These are phyloP conservation scores for Litocranius walleri DNA, from an alignment of 2,113 vertebrate genomes.

Conservation along the genomic window DNA sequence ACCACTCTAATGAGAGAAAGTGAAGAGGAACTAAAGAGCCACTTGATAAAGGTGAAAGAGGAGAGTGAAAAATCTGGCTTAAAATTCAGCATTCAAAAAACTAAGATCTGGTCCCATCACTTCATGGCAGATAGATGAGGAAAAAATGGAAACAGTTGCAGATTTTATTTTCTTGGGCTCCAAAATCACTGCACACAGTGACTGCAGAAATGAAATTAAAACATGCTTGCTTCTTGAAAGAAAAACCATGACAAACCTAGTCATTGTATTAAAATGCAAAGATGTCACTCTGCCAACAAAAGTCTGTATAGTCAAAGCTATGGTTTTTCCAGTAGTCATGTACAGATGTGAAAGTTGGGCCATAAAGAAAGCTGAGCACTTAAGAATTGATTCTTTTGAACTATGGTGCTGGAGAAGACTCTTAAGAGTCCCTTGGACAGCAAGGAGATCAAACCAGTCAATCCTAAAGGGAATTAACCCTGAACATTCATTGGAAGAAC, in stretches of 20 bases:
- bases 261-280: neutral
- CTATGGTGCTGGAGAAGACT: neutral
- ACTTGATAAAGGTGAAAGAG: neutral
- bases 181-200: neutral
- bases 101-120: neutral
- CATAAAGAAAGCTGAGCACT: neutral
- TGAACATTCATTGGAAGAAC: neutral
- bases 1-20: neutral
- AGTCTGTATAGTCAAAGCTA: neutral
- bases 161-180: neutral
- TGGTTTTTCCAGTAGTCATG: neutral
- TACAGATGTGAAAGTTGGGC: neutral
- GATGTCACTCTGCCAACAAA: neutral
- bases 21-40: neutral
- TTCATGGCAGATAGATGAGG: neutral
- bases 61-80: neutral
- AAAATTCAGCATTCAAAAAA: neutral
- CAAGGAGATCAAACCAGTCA: neutral
- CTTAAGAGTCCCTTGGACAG: neutral
- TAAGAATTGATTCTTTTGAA: neutral
- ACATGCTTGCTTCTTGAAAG: neutral
- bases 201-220: neutral
- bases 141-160: neutral
- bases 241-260: neutral
- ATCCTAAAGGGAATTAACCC: neutral